Evolutionary conservation across 2,113 vertebrate species (phyloP).

Genomic region (Neopipo cinnamomea): DNA sequence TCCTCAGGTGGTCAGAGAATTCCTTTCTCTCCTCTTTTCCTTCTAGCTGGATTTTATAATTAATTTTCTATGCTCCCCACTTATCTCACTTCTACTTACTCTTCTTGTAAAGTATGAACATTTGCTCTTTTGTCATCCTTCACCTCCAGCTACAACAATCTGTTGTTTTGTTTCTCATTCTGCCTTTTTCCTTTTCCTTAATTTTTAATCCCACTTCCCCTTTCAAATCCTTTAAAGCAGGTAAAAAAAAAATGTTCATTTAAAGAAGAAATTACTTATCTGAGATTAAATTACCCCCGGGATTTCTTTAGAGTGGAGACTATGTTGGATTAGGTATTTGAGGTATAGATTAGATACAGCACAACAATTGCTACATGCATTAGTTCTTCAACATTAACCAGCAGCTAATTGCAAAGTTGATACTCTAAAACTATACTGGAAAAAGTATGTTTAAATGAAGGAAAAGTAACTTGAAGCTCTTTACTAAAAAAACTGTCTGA

Average conservation of each 20-base stretch:
- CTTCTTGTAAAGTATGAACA: not conserved
- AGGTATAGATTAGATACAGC: not conserved
- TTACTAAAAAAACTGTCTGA: not conserved
- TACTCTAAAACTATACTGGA: not conserved
- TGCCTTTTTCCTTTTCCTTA: not conserved
- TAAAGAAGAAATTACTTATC: not conserved
- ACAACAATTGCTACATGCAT: not conserved
- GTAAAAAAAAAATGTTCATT: not conserved
- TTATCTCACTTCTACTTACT: not conserved
- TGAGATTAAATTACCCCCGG: not conserved
- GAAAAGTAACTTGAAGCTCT: not conserved
- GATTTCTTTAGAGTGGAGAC: not conserved
- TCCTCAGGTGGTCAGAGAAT: not conserved
- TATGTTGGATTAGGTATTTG: not conserved
- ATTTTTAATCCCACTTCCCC: not conserved
- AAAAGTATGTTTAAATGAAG: not conserved
- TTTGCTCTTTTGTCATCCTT: not conserved
- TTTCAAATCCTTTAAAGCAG: not conserved
- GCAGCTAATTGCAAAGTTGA: not conserved
- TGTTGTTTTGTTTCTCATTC: not conserved
- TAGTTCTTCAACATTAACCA: not conserved
- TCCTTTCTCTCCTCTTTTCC: not conserved
- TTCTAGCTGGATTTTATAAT: not conserved
- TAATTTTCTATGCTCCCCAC: not conserved
- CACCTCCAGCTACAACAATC: not conserved